These are phyloP conservation scores for Caenorhabditis sp. DNA, from an alignment of 2,888 invertebrate species.

Conservation along the genomic window DNA sequence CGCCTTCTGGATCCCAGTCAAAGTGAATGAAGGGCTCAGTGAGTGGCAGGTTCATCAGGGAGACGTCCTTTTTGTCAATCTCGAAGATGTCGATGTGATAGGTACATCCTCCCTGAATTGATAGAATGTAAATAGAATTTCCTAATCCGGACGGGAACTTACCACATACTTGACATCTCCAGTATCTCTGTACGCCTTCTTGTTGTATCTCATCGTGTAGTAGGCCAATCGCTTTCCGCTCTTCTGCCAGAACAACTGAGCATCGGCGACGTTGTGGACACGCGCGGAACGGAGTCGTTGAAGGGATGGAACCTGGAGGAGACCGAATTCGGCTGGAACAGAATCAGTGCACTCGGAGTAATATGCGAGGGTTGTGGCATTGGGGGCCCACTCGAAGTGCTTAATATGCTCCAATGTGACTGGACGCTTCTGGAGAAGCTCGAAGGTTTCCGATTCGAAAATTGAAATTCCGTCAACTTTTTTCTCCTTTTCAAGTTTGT, in stretches of 20 bases:
- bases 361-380: slow-evolving; percentile 94
- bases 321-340: slow-evolving; percentile 76
- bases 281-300: slow-evolving; percentile 80
- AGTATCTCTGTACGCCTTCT: slow-evolving; percentile 89
- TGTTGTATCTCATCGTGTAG: slow-evolving; percentile 88
- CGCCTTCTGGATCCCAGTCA: slow-evolving; percentile 97
- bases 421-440: slow-evolving; percentile 92
- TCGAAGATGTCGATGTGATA: slow-evolving; percentile 99
- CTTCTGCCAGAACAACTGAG: slow-evolving; percentile 96
- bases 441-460: slow-evolving; percentile 96
- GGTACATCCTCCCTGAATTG: slow-evolving; percentile 86
- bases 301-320: slow-evolving; percentile 72
- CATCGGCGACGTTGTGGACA: slow-evolving; percentile 94
- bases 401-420: slow-evolving; percentile 83
- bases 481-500: slow-evolving; percentile 66
- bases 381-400: slow-evolving; percentile 98
- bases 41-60: slow-evolving; percentile 96
- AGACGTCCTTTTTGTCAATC: slow-evolving; percentile 89
- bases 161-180: slow-evolving; percentile 92
- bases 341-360: slow-evolving; percentile 87
- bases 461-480: slow-evolving; percentile 85
- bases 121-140: not conserved
- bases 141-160: slow-evolving; percentile 72
- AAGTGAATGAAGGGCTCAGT: slow-evolving; percentile 87
- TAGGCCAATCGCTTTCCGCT: slow-evolving; percentile 95